Evolutionary conservation across 2,888 invertebrate genomes (phyloP).

Genomic region (Notocelia uddmanniana): DNA sequence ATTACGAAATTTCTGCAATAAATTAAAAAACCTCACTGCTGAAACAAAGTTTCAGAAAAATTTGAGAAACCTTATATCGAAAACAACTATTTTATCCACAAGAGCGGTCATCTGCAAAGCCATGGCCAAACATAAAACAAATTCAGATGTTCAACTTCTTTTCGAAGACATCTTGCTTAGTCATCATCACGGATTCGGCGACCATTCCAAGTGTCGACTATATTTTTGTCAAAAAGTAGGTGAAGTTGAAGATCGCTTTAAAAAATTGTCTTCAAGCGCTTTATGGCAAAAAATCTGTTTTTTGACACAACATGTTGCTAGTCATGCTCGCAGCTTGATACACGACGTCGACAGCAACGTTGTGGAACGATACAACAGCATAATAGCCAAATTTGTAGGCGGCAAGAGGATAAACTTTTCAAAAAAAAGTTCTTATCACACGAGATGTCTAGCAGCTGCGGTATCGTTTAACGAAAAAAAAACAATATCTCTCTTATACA

Average conservation of each 20-base stretch:
- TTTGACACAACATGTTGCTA: constrained; percentile 3
- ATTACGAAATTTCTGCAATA: no score
- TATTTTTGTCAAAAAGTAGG: constrained; percentile 2
- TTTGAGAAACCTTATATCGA: constrained; percentile 1
- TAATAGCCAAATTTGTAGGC: constrained; percentile 20
- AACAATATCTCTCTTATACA: constrained; percentile 5
- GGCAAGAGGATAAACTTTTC: constrained; percentile 24
- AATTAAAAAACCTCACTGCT: no score
- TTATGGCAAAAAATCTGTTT: constrained; percentile 9
- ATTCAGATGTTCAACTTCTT: constrained; percentile 8
- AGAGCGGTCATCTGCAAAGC: constrained; percentile 9
- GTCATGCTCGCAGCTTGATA: constrained; percentile 25
- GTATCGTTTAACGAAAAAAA: constrained; percentile 9
- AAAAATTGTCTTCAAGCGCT: constrained; percentile 8
- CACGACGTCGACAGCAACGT: constrained; percentile 18
- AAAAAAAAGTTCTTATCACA: constrained; percentile 6
- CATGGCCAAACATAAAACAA: constrained; percentile 12
- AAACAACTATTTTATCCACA: not conserved
- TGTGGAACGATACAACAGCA: constrained; percentile 19
- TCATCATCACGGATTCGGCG: constrained; percentile 10
- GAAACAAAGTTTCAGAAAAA: no score
- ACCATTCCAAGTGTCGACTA: constrained; percentile 6
- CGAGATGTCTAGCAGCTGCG: constrained; percentile 11
- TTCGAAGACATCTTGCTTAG: constrained; percentile 7
- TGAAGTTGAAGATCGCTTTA: constrained; percentile 6